These are phyloP conservation scores for Hemicordylus capensis DNA, from an alignment of 2,113 vertebrate species.

Conservation along the genomic window DNA sequence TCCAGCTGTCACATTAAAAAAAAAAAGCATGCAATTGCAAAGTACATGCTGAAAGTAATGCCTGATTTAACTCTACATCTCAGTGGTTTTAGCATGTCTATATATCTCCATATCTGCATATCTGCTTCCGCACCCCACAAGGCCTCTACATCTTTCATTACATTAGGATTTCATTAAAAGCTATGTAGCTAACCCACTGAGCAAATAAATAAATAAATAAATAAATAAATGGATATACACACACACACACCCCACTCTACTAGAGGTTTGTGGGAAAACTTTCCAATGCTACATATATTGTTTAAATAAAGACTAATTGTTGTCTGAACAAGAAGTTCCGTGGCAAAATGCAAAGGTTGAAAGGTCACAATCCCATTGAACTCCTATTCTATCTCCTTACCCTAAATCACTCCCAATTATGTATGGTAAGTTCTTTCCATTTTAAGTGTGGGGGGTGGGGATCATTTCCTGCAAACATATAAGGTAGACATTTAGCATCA, in stretches of 20 bases:
- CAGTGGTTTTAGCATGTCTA: neutral
- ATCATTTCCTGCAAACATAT: slow-evolving; percentile 46
- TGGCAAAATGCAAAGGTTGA: slow-evolving; percentile 72
- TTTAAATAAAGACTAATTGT: slow-evolving; percentile 69
- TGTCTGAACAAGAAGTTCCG: slow-evolving; percentile 64
- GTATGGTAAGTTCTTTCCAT: slow-evolving; percentile 49
- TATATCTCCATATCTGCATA: neutral
- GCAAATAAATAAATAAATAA: too few relatives aligned
- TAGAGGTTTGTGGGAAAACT: slow-evolving; percentile 26
- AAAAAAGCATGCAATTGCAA: too few relatives aligned
- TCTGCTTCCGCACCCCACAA: neutral
- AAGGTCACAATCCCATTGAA: slow-evolving; percentile 74
- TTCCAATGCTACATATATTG: slow-evolving; percentile 52
- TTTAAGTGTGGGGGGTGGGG: slow-evolving; percentile 46
- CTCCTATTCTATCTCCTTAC: slow-evolving; percentile 58
- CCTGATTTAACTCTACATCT: too few relatives aligned
- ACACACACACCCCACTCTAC: too few relatives aligned
- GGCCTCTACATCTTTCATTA: neutral
- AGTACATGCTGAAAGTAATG: too few relatives aligned
- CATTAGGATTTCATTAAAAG: slow-evolving; percentile 39
- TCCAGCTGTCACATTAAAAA: too few relatives aligned
- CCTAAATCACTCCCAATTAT: slow-evolving; percentile 73
- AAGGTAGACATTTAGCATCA: slow-evolving; percentile 25
- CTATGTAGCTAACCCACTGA: slow-evolving; percentile 16
- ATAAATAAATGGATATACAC: too few relatives aligned